Evolutionary conservation across 2,797 vertebrate genomes (phyloP), one percentile per base, ranked within the genome.

Genomic region (Bradypodion ventrale): DNA sequence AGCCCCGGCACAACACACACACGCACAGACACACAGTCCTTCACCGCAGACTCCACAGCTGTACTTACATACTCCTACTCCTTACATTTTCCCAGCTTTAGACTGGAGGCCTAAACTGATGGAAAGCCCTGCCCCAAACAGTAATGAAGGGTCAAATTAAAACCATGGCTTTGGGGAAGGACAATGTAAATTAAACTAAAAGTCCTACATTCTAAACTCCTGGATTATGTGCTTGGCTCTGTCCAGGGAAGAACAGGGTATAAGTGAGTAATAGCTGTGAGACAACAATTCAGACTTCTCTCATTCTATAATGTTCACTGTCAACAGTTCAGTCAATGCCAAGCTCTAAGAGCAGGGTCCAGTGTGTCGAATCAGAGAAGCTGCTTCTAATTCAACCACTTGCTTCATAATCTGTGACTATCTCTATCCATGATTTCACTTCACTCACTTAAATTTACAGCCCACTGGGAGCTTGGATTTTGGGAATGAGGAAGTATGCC

Each of bases 231-330:
- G 40, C 27, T 9, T 19, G 42, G 60, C 7, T 84, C 76, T 35
- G 23, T 40, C 40, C 10, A 68, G 23, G 32, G 29, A 7, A 79
- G 25, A 78, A 19, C 9, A 56, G 59, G 59, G 69, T 29, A 40
- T 19, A 29, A 35, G 49, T 72, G 19, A 27, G 32, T 76, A 25
- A 40, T 70, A 70, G 56, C 23, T 37, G 59, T 40, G 42, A 65
- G 78, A 52, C 46, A 75, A 63, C 40, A 15, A n/a, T 85, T 75
- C 52, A 62, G 65, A 77, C 23, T 70, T 80, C 25, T 80, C 40
- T 81, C 37, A 21, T 40, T 32, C 49, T 85, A 25, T 62, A 63
- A 37, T 59, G 75, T 75, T 75, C 25, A 29, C 49, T 44, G 40
- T 65, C 83, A 74, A 80, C 37, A 32, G 42, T 32, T 37, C 66